phyloP scores from a whole-genome alignment of 2,113 vertebrate species.

The Sterna hirundo region DNA sequence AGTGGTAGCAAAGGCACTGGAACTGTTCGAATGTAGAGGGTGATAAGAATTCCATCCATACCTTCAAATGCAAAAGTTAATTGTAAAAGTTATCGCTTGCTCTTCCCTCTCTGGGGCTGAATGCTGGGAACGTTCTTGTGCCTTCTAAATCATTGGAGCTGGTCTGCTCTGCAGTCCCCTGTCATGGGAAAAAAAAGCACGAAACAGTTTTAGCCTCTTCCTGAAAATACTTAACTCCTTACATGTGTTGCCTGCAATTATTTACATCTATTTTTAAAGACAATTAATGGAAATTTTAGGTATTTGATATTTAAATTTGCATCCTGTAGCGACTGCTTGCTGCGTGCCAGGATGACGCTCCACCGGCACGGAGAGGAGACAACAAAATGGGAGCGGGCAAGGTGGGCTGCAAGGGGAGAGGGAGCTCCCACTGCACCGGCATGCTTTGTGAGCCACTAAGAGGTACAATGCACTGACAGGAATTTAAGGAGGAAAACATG shows the following conservation, averaged over 20 bases:
- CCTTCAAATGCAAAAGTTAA: background rate
- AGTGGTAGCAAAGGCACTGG: background rate
- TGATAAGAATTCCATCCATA: background rate
- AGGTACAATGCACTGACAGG: background rate
- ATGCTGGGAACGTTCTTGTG: background rate
- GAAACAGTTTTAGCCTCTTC: background rate
- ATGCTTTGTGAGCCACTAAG: background rate
- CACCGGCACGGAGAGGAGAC: background rate
- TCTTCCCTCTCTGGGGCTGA: background rate
- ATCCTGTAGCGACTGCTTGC: accelerated
- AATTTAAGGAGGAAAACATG: background rate
- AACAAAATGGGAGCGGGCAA: background rate
- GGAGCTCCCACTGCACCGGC: background rate
- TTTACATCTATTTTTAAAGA: background rate
- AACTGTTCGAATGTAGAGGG: background rate
- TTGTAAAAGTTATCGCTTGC: background rate
- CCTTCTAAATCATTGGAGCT: background rate
- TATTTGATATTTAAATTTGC: background rate
- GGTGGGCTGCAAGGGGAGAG: background rate
- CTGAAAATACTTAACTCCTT: background rate
- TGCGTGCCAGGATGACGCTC: accelerated
- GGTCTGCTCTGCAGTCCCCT: background rate
- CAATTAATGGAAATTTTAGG: background rate
- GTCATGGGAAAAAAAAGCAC: background rate
- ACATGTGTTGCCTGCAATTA: background rate